Conservation (phyloP, 2,113 vertebrate genomes). For the Hippocampus barbouri region DNA sequence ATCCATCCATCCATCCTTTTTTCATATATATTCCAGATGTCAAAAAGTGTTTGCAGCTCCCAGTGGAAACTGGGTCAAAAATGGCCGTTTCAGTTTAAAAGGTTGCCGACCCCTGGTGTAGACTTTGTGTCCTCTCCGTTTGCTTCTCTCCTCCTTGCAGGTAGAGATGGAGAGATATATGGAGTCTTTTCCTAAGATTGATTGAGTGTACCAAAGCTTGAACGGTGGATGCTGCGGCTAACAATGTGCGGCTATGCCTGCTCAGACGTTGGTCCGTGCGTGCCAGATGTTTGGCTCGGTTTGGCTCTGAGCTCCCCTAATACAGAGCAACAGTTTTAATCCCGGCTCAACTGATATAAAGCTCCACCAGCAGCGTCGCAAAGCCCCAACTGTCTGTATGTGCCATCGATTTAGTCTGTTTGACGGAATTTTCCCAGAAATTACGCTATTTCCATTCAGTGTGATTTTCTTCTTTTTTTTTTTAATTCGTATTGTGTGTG, state of each 20-base stretch:
- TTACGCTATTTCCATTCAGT: slow-evolving; percentile 12
- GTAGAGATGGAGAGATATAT: slow-evolving; percentile 8
- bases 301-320: slow-evolving; percentile 35
- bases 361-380: slow-evolving; percentile 19
- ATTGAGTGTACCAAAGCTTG: slow-evolving; percentile 7
- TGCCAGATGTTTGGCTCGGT: slow-evolving; percentile 63
- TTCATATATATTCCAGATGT: too few relatives aligned
- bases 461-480: neutral
- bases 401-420: slow-evolving; percentile 23
- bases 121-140: neutral
- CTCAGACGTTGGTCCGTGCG: slow-evolving; percentile 15
- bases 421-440: slow-evolving; percentile 34
- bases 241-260: neutral
- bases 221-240: slow-evolving; percentile 3
- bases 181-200: slow-evolving; percentile 16
- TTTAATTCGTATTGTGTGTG: too few relatives aligned
- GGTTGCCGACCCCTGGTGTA: neutral
- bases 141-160: neutral
- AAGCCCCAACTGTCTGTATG: slow-evolving; percentile 11
- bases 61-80: too few relatives aligned
- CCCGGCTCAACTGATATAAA: slow-evolving; percentile 24
- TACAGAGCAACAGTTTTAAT: slow-evolving; percentile 47
- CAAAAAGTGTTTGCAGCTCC: too few relatives aligned
- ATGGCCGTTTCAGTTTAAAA: too few relatives aligned
- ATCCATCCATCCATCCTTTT: too few relatives aligned